These are phyloP conservation scores for Intoshia linei DNA, from an alignment of 1,140 invertebrate species.

Conservation along the genomic window DNA sequence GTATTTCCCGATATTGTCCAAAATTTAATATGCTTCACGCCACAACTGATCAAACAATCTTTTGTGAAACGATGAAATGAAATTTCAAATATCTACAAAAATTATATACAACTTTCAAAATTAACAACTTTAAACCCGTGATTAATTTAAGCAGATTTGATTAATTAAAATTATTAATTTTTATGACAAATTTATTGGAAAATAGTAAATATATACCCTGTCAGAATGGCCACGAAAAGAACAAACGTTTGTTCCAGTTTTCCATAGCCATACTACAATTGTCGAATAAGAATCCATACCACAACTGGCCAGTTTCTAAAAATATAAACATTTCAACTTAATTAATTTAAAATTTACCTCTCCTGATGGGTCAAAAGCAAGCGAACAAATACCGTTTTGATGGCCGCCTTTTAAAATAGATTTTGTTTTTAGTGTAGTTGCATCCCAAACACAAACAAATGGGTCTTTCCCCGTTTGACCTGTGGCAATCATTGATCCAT, in stretches of 20 bases:
- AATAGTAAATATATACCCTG: conserved; percentile 10
- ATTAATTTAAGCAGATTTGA: not conserved
- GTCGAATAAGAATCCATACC: conserved; percentile 16
- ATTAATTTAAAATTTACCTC: conserved; percentile 8
- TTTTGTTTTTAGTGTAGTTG: conserved; percentile 11
- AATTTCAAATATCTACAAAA: conserved; percentile 19
- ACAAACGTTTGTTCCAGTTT: conserved; percentile 19
- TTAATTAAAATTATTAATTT: not conserved
- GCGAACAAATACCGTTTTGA: conserved; percentile 13
- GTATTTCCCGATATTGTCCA: conserved; percentile 22
- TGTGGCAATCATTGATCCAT: conserved; percentile 15
- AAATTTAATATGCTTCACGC: conserved; percentile 23
- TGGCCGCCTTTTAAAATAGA: conserved; percentile 21
- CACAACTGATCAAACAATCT: conserved; percentile 19
- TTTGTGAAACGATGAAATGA: conserved; percentile 15
- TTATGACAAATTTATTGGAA: not conserved
- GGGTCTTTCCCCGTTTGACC: conserved; percentile 20
- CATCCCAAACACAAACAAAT: conserved; percentile 21
- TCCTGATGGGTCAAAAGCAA: conserved; percentile 17
- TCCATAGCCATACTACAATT: conserved; percentile 22
- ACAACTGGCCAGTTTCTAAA: conserved; percentile 16
- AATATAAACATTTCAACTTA: conserved; percentile 2
- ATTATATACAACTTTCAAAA: not conserved
- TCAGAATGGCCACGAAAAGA: conserved; percentile 15
- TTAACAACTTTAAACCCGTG: not conserved